Percentiles rank a stretch among this genome's conserved stretches.
phyloP scores from a whole-genome alignment of 2,888 invertebrate species.

The Clistopyga incitator region DNA sequence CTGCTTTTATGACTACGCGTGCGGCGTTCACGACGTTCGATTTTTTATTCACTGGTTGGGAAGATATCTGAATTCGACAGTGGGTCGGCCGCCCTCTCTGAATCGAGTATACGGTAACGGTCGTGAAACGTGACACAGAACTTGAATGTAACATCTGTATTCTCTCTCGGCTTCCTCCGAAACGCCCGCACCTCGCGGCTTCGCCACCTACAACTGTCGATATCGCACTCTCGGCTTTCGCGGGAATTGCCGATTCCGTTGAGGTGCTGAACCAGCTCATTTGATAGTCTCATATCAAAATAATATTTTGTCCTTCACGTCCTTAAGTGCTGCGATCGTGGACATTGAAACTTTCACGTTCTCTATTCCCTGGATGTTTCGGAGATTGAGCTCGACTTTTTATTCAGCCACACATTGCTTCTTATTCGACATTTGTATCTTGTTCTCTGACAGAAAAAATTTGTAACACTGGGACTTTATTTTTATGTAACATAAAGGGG shows the following conservation, averaged over 20 bases:
- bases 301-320: constrained; percentile 38
- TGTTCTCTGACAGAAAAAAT: not conserved
- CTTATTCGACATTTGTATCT: not conserved
- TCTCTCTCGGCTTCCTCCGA: constrained; percentile 25
- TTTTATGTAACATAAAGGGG: not conserved
- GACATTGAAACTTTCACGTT: constrained; percentile 11
- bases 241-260: constrained; percentile 45
- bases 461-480: not conserved
- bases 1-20: constrained; percentile 59
- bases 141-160: constrained; percentile 58
- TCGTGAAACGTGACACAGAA: constrained; percentile 36
- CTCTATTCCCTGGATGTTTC: constrained; percentile 16
- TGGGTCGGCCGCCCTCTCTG: constrained; percentile 10
- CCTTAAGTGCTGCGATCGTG: constrained; percentile 55
- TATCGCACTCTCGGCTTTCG: constrained; percentile 33
- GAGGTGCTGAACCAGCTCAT: constrained; percentile 39
- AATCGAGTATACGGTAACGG: constrained; percentile 39
- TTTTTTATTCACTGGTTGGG: constrained; percentile 45
- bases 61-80: constrained; percentile 56
- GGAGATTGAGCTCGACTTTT: constrained; percentile 18
- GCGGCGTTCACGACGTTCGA: constrained; percentile 18
- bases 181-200: constrained; percentile 23
- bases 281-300: constrained; percentile 50
- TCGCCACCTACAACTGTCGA: constrained; percentile 20
- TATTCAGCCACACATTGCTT: constrained; percentile 1